Percentiles rank a stretch among this genome's conserved stretches.
Conservation (phyloP, 2,888 invertebrate species). For the Cephus pulcher region DNA sequence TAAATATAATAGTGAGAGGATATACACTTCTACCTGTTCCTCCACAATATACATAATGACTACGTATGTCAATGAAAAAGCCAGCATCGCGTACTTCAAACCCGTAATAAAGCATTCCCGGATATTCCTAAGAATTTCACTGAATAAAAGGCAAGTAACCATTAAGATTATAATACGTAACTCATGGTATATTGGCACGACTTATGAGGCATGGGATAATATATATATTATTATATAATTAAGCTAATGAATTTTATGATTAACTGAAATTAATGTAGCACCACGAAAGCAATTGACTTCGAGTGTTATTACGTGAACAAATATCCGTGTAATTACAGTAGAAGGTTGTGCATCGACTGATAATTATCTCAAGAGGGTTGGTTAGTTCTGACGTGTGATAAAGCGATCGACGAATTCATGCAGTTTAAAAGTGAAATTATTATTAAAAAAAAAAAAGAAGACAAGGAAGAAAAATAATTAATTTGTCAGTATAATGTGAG, state of each 20-base stretch:
- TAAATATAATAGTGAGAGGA: background rate
- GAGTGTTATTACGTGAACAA: background rate
- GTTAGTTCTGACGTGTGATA: background rate
- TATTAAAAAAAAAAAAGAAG: background rate
- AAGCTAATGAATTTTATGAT: background rate
- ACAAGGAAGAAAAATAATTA: background rate
- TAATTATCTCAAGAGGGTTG: background rate
- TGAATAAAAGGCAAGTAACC: background rate
- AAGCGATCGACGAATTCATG: background rate
- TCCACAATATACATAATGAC: background rate
- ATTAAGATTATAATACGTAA: background rate
- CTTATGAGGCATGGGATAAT: background rate
- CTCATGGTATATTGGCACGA: background rate
- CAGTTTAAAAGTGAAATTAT: background rate
- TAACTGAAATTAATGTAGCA: background rate
- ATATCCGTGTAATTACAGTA: background rate
- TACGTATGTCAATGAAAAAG: background rate
- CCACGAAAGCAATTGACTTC: background rate
- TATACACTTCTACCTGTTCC: background rate
- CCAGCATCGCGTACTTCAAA: background rate
- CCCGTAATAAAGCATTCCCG: background rate
- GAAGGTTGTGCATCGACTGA: background rate
- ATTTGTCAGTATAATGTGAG: background rate
- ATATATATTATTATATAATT: background rate
- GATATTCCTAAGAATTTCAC: background rate